These are phyloP conservation scores for Chorisops tibialis DNA, from an alignment of 2,888 invertebrate species.

Conservation along the genomic window DNA sequence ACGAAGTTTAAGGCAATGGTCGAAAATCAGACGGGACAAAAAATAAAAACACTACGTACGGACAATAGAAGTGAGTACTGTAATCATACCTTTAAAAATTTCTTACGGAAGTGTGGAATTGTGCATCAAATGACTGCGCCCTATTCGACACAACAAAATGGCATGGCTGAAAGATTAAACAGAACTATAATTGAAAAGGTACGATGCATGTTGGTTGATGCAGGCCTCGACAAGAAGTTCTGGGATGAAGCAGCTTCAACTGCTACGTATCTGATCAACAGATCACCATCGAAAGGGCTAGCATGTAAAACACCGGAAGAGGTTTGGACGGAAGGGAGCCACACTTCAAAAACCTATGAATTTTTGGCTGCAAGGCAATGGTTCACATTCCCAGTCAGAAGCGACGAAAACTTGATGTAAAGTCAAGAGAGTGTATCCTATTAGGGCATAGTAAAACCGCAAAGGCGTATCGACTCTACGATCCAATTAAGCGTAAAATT, in stretches of 20 bases:
- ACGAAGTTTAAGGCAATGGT: background rate
- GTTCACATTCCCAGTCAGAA: conserved; percentile 43
- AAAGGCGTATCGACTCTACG: background rate
- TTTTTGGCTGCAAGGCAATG: conserved; percentile 42
- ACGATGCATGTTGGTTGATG: too few species aligned
- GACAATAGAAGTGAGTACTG: conserved; percentile 37
- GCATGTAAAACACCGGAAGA: conserved; percentile 43
- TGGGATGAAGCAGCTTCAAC: too few species aligned
- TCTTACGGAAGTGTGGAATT: conserved; percentile 32
- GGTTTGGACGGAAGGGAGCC: conserved; percentile 41
- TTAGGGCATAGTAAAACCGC: background rate
- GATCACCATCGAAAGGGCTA: conserved; percentile 16
- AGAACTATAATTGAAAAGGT: too few species aligned
- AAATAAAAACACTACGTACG: conserved; percentile 31
- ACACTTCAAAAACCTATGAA: conserved; percentile 40
- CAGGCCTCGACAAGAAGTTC: conserved; percentile 34
- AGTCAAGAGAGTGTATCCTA: background rate
- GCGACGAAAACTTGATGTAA: conserved; percentile 35
- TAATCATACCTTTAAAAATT: conserved; percentile 42
- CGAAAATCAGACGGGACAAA: background rate
- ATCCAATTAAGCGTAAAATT: background rate
- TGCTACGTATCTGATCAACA: conserved; percentile 26
- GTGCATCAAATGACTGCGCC: conserved; percentile 17
- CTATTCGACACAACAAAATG: conserved; percentile 25
- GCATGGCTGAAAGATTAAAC: too few species aligned